These are phyloP conservation scores for Takifugu flavidus DNA, from an alignment of 2,113 vertebrate species.

Conservation along the genomic window DNA sequence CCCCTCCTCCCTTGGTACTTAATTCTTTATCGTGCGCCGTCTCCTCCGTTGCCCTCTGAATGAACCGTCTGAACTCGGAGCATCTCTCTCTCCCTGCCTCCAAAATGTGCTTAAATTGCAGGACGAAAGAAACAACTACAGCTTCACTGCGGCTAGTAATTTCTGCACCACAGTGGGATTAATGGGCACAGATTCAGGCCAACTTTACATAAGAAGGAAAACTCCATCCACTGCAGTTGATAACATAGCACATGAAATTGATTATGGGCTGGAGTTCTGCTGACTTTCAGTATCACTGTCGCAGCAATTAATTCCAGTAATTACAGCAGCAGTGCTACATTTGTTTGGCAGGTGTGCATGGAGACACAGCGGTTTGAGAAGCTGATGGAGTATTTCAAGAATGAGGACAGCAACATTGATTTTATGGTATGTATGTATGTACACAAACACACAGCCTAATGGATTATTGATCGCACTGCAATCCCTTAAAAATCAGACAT, in stretches of 20 bases:
- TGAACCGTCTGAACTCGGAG: slow-evolving; percentile 53
- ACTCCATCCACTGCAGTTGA: no score
- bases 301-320: neutral
- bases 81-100: slow-evolving; percentile 10
- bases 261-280: no score
- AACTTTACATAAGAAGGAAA: no score
- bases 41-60: slow-evolving; percentile 34
- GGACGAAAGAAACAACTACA: neutral
- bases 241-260: no score
- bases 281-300: neutral
- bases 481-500: slow-evolving; percentile 9
- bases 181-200: no score
- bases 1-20: slow-evolving; percentile 14
- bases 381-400: slow-evolving; percentile 97
- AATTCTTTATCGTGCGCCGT: slow-evolving; percentile 38
- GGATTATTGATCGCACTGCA: slow-evolving; percentile 37
- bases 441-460: slow-evolving; percentile 14
- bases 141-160: no score
- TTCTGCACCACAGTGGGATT: no score
- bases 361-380: slow-evolving; percentile 95
- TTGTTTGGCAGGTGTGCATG: slow-evolving; percentile 83
- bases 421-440: slow-evolving; percentile 82
- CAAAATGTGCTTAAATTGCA: slow-evolving; percentile 12
- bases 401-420: slow-evolving; percentile 98
- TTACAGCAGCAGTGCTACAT: neutral